phyloP scores from a whole-genome alignment of 2,888 invertebrate species.

The Aricia artaxerxes region DNA sequence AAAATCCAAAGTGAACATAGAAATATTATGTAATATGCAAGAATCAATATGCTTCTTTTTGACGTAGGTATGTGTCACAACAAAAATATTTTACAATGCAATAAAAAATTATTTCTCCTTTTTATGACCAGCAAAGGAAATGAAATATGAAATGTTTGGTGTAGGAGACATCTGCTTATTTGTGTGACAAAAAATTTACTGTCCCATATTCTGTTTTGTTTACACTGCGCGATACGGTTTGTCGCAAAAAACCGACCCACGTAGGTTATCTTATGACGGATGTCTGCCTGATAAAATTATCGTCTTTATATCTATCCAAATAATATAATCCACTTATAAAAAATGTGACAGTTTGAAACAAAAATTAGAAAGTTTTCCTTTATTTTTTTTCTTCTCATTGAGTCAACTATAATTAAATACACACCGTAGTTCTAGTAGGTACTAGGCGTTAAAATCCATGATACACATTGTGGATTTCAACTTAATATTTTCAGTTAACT shows the following conservation, averaged over 20 bases:
- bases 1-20: no score
- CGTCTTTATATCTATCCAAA: neutral
- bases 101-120: neutral
- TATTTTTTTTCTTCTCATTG: neutral
- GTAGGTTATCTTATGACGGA: slow-evolving; percentile 10
- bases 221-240: slow-evolving; percentile 19
- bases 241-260: slow-evolving; percentile 19
- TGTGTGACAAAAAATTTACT: slow-evolving; percentile 22
- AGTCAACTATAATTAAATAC: no score
- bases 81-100: neutral
- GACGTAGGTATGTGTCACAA: no score
- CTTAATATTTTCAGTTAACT: no score
- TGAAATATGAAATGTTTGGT: slow-evolving; percentile 18
- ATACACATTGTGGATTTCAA: no score
- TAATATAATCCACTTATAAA: neutral
- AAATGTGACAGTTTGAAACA: neutral
- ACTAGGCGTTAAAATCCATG: no score
- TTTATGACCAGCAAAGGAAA: neutral
- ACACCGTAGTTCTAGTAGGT: no score
- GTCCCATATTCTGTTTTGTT: slow-evolving; percentile 29
- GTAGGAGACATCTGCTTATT: slow-evolving; percentile 18
- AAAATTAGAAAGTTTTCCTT: neutral
- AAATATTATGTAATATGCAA: neutral
- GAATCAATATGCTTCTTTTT: no score
- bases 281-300: slow-evolving; percentile 19